Evolutionary conservation across 2,888 invertebrate species (phyloP), one percentile per base, ranked within the genome.

Genomic region (Gasteruption jaculator): DNA sequence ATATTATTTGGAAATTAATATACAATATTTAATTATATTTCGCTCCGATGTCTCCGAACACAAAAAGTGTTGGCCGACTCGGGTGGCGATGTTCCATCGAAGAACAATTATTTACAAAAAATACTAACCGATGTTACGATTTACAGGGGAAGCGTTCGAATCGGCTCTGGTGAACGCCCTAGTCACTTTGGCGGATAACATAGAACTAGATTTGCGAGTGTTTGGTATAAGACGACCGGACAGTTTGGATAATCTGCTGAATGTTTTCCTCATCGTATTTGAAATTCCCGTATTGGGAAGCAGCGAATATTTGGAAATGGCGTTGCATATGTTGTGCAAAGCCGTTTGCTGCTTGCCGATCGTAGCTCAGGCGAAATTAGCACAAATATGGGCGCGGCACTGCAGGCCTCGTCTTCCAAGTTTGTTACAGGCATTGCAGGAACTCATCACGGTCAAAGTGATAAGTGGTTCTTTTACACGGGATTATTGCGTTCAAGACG

Each of bases 241-340:
- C 41, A 66, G 68, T 36, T 71, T 74, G 50, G 72, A 74, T 35
- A 72, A 73, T 55, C 69, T 76, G 30, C 59, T 79, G 38, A 77
- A 79, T 57, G 76, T 82, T 26, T 78, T 84, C 59, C 72, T 89
- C 27, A 86, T 89, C 45, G 82, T 87, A 18, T 84, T 89, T 60
- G 89, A 90, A 68, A 81, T 89, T 55, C 87, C 87, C 2, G 80
- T 73, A 51, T 61, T 82, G 43, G 84, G 83, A 6, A 82, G 82
- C 50, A 83, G 83, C 14, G 90, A 91, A 65, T 91, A 87, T 65
- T 71, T 93, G 56, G 91, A 92, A 68, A 79, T 82, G 24, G 89
- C 87, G 0, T 72, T 91, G 46, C 90, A 91, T 0, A 83, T 84
- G 43, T 68, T 89, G 16, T 88, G 87, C 61, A 81, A 83, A 57